Evolutionary conservation across 2,797 vertebrate genomes (phyloP).

Genomic region (Peromyscus attwateri): DNA sequence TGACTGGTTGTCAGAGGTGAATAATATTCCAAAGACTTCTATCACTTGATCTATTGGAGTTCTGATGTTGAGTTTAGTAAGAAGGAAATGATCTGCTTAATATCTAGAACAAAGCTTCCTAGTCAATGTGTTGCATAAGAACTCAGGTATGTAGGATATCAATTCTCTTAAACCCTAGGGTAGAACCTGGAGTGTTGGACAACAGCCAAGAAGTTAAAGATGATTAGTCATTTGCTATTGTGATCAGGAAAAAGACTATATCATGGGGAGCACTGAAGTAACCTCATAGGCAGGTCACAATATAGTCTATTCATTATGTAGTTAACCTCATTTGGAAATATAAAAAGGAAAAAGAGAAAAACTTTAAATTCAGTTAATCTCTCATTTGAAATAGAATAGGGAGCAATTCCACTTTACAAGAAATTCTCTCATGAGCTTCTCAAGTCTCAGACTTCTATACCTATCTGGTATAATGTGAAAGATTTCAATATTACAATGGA

Average conservation of each 20-base stretch:
- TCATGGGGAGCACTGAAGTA: not conserved
- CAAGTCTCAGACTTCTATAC: not conserved
- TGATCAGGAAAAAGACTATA: not conserved
- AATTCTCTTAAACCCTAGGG: not conserved
- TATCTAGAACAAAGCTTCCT: not conserved
- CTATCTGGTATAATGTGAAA: not conserved
- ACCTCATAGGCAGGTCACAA: not conserved
- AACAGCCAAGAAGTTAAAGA: not conserved
- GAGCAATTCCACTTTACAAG: not conserved
- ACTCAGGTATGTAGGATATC: not conserved
- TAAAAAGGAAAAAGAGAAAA: constrained; percentile 1
- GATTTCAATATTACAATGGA: not conserved
- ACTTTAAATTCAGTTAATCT: not conserved
- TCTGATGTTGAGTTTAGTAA: not conserved
- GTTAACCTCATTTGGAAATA: not conserved
- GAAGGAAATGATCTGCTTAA: not conserved
- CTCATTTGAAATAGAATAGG: not conserved
- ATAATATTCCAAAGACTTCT: not conserved
- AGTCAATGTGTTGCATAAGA: not conserved
- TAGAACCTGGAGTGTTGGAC: not conserved
- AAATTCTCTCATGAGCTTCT: not conserved
- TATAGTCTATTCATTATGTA: not conserved
- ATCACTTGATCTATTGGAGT: not conserved
- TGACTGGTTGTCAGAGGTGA: not conserved
- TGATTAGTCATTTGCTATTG: not conserved